Percentiles rank a stretch among this genome's conserved stretches.
Evolutionary conservation across 2,113 vertebrate genomes (phyloP).

Genomic region (Apteryx owenii): DNA sequence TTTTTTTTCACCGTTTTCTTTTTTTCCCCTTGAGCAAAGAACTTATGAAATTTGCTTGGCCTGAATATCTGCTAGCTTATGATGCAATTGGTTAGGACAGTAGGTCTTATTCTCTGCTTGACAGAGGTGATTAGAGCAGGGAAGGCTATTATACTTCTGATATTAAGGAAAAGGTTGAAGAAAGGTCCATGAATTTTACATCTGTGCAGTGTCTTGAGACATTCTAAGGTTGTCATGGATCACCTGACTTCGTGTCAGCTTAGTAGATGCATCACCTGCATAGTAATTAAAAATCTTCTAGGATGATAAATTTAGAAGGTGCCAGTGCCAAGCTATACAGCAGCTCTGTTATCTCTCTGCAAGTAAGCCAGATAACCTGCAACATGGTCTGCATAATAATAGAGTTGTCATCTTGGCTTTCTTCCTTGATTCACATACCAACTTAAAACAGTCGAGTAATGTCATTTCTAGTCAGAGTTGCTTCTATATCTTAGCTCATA

Average conservation of each 20-base stretch:
- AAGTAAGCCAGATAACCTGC: not conserved
- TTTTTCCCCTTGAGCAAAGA: not conserved
- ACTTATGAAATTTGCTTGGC: not conserved
- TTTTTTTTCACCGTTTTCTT: not conserved
- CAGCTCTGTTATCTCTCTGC: not conserved
- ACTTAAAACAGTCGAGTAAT: not conserved
- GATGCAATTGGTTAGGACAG: not conserved
- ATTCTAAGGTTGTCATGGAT: not conserved
- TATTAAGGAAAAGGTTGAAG: not conserved
- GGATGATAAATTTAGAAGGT: not conserved
- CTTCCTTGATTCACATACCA: not conserved
- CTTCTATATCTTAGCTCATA: not conserved
- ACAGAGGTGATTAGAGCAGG: not conserved
- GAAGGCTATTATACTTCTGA: not conserved
- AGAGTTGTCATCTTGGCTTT: not conserved
- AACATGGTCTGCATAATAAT: not conserved
- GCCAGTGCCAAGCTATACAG: not conserved
- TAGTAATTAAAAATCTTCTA: constrained; percentile 9
- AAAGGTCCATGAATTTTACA: not conserved
- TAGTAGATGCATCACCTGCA: not conserved
- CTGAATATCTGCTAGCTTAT: not conserved
- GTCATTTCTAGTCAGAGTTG: not conserved
- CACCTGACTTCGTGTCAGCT: not conserved
- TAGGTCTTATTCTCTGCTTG: not conserved
- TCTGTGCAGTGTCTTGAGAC: not conserved